Conservation (phyloP, 1,140 invertebrate genomes). For the Palaemon carinicauda region DNA sequence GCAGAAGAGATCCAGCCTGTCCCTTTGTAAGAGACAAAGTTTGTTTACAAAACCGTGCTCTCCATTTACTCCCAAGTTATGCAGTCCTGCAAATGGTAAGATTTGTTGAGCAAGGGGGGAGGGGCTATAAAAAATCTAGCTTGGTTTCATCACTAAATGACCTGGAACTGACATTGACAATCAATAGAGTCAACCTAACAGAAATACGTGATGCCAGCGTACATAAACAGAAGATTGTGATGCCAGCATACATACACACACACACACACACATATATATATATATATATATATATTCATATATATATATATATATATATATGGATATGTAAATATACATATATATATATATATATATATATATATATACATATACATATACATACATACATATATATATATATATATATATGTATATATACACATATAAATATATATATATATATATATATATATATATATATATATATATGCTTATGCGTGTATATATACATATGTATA, state of each 20-base stretch:
- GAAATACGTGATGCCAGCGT: no score
- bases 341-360: background rate
- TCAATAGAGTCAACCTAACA: no score
- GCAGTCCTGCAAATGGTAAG: no score
- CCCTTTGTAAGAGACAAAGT: no score
- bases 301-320: background rate
- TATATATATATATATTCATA: background rate
- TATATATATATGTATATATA: background rate
- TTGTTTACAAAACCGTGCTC: no score
- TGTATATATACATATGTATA: background rate
- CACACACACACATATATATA: background rate
- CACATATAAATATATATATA: background rate
- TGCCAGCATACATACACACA: background rate
- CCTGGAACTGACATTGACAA: no score
- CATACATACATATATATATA: background rate
- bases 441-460: background rate
- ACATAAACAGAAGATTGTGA: no score
- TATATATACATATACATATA: background rate
- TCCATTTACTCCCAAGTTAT: no score
- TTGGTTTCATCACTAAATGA: no score
- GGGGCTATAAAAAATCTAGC: no score
- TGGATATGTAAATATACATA: background rate
- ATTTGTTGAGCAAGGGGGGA: no score
- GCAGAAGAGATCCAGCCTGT: no score
- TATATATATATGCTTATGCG: background rate